These are phyloP conservation scores for Karalla daura DNA, from an alignment of 2,797 vertebrate species.

Conservation along the genomic window DNA sequence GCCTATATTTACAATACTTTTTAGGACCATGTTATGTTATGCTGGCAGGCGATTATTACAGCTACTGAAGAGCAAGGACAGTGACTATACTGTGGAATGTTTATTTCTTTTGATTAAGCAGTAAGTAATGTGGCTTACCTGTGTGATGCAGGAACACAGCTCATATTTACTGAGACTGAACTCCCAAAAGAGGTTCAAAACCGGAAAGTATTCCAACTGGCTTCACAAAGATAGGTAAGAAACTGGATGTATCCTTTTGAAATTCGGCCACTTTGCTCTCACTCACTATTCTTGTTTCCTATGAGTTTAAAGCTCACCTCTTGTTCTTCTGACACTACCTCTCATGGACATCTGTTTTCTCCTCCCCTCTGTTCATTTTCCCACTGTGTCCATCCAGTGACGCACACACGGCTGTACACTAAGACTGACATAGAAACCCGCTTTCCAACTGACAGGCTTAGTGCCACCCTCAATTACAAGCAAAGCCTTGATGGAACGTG, in stretches of 20 bases:
- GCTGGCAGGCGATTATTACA: neutral
- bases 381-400: constrained; percentile 35
- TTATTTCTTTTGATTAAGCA: neutral
- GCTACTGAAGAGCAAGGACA: neutral
- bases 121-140: constrained; percentile 54
- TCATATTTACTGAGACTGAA: constrained; percentile 43
- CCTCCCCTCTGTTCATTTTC: constrained; percentile 33
- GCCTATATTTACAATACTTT: no score
- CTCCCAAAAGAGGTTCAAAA: neutral
- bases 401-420: constrained; percentile 33
- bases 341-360: neutral
- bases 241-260: neutral
- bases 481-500: constrained; percentile 46
- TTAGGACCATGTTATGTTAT: no score
- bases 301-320: constrained; percentile 9
- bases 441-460: constrained; percentile 61
- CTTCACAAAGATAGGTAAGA: neutral
- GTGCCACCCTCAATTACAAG: constrained; percentile 60
- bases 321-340: no score
- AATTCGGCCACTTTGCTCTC: neutral
- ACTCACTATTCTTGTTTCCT: constrained; percentile 11
- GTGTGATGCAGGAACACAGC: constrained; percentile 63
- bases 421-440: constrained; percentile 19
- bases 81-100: neutral
- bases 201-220: neutral